Conservation (phyloP, 2,888 invertebrate species). For the Conistra vaccinii region DNA sequence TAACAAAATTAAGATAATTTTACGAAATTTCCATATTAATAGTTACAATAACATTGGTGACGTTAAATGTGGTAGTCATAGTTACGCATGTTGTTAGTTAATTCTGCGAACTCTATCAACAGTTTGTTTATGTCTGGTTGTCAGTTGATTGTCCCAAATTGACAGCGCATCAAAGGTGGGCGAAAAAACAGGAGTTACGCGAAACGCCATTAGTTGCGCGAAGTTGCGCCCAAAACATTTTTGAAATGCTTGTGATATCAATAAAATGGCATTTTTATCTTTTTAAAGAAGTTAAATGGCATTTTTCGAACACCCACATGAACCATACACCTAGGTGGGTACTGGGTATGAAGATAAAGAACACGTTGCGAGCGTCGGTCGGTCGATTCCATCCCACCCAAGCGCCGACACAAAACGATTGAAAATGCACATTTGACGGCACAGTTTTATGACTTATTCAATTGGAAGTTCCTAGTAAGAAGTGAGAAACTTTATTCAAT, state of each 20-base stretch:
- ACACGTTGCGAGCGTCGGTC: constrained; percentile 52
- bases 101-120: constrained; percentile 23
- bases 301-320: constrained; percentile 63
- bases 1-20: constrained; percentile 39
- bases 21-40: constrained; percentile 34
- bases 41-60: constrained; percentile 44
- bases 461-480: constrained; percentile 64
- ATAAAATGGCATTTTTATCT: no score
- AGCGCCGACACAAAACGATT: constrained; percentile 68
- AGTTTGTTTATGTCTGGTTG: constrained; percentile 18
- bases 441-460: constrained; percentile 75
- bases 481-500: constrained; percentile 61
- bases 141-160: constrained; percentile 1
- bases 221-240: constrained; percentile 22
- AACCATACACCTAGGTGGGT: constrained; percentile 49
- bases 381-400: constrained; percentile 68
- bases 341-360: constrained; percentile 63
- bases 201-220: not conserved
- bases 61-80: constrained; percentile 15
- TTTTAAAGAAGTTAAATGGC: no score
- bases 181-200: not conserved
- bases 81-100: constrained; percentile 6
- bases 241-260: constrained; percentile 32
- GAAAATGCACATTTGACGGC: constrained; percentile 67
- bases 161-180: constrained; percentile 23